A percentile compares a stretch with the other conserved stretches of the same genome.
Conservation (phyloP, 2,888 invertebrate genomes). For the Biston stratarius region DNA sequence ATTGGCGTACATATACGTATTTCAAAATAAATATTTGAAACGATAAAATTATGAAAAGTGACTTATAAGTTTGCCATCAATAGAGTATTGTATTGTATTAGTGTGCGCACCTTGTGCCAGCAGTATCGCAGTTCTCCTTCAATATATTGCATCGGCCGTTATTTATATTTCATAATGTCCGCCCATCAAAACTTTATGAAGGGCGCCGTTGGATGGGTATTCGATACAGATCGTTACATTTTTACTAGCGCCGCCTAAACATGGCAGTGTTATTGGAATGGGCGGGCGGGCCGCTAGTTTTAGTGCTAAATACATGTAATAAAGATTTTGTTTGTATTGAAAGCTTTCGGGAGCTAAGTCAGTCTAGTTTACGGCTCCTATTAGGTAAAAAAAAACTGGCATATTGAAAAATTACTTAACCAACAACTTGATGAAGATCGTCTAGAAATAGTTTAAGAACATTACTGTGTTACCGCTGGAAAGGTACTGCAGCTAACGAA, state of each 20-base stretch:
- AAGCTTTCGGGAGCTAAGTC: neutral
- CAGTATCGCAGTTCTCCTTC: conserved; percentile 15
- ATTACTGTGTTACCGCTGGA: no score
- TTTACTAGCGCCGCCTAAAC: conserved; percentile 57
- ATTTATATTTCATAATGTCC: conserved; percentile 59
- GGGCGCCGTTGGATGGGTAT: conserved; percentile 40
- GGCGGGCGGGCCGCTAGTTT: conserved; percentile 34
- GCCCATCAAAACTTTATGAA: conserved; percentile 72
- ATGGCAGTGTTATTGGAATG: conserved; percentile 17
- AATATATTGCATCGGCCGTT: conserved; percentile 44
- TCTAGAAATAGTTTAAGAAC: no score
- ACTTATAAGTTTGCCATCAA: no score
- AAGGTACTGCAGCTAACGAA: no score
- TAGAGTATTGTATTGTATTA: no score
- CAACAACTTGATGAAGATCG: no score
- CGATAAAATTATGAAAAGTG: no score
- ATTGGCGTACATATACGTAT: no score
- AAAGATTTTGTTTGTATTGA: conserved; percentile 31
- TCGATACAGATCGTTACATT: conserved; percentile 67
- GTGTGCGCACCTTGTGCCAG: neutral
- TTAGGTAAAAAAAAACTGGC: no score
- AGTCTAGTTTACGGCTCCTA: neutral
- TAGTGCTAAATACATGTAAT: conserved; percentile 45
- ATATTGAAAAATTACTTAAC: no score
- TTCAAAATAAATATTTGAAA: no score